Conservation (phyloP, 2,888 invertebrate species). For the Matsumyia berberina region DNA sequence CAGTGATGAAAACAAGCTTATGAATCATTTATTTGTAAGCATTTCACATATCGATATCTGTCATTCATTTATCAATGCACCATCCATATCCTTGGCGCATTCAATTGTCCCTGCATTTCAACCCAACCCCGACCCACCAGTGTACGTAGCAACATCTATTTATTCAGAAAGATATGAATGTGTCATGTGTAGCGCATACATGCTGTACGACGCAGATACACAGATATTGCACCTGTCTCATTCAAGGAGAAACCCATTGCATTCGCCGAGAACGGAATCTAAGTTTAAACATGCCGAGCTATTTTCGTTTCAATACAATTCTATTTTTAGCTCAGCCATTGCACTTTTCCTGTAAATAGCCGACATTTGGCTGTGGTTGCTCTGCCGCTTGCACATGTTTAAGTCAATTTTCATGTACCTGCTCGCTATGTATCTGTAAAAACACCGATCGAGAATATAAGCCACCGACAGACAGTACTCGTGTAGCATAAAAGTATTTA, state of each 20-base stretch:
- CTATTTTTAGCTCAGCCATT: constrained; percentile 76
- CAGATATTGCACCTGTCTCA: constrained; percentile 56
- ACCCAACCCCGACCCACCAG: background rate
- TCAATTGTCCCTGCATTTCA: constrained; percentile 28
- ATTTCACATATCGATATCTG: constrained; percentile 62
- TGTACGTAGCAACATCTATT: constrained; percentile 10
- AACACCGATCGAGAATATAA: constrained; percentile 57
- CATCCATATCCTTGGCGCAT: constrained; percentile 56
- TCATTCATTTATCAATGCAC: constrained; percentile 59
- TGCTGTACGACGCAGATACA: constrained; percentile 22
- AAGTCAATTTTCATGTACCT: constrained; percentile 7
- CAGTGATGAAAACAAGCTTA: constrained; percentile 19
- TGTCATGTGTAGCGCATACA: constrained; percentile 29
- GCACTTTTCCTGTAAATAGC: constrained; percentile 75
- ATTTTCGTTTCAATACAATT: constrained; percentile 72
- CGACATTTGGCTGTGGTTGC: constrained; percentile 59
- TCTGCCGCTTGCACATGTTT: constrained; percentile 37
- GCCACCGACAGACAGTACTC: constrained; percentile 48
- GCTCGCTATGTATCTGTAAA: background rate
- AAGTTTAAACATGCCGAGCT: constrained; percentile 71
- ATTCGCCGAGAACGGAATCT: constrained; percentile 50
- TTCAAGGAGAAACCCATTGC: constrained; percentile 71
- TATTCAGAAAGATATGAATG: constrained; percentile 44
- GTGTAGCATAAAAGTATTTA: constrained; percentile 12
- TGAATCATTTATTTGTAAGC: constrained; percentile 51